A percentile compares a stretch with the other conserved stretches of the same genome.
phyloP scores from a whole-genome alignment of 2,113 vertebrate genomes.

The Microtus montanus region DNA sequence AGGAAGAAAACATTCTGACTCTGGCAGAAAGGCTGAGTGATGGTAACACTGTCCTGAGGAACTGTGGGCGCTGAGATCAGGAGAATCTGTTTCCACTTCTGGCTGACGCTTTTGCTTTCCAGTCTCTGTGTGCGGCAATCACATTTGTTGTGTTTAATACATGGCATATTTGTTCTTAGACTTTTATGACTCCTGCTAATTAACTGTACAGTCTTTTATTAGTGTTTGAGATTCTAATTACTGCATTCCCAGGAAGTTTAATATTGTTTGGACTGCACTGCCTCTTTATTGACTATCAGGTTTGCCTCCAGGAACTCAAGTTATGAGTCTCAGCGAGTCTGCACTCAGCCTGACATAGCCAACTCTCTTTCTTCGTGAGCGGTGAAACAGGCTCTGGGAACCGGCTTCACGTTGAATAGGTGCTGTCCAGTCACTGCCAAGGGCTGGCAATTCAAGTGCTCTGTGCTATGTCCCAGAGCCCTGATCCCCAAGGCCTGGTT shows the following conservation, averaged over 20 bases:
- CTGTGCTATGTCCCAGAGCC: too few relatives aligned
- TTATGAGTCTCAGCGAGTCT: conserved; percentile 82
- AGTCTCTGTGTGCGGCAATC: conserved; percentile 19
- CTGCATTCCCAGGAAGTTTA: conserved; percentile 83
- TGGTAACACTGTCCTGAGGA: not conserved
- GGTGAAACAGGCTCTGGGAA: conserved; percentile 71
- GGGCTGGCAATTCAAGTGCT: conserved; percentile 14
- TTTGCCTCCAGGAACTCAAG: conserved; percentile 79
- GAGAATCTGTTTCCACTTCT: not conserved
- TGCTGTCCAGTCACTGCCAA: not conserved
- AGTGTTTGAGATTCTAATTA: conserved; percentile 82
- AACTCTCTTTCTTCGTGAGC: conserved; percentile 63
- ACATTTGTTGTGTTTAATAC: conserved; percentile 71
- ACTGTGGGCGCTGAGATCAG: not conserved
- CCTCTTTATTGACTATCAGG: conserved; percentile 82
- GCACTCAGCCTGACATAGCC: conserved; percentile 78
- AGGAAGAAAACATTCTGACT: conserved; percentile 9
- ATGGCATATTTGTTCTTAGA: conserved; percentile 67
- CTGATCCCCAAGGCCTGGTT: too few relatives aligned
- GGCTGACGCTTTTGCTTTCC: conserved; percentile 14
- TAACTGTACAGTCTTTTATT: conserved; percentile 81
- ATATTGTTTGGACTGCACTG: conserved; percentile 80
- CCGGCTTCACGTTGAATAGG: conserved; percentile 37
- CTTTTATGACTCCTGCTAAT: conserved; percentile 68
- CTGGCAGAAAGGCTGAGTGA: not conserved